These are phyloP conservation scores for Drosophila trapezifrons DNA, from an alignment of 1,140 invertebrate species.

Conservation along the genomic window DNA sequence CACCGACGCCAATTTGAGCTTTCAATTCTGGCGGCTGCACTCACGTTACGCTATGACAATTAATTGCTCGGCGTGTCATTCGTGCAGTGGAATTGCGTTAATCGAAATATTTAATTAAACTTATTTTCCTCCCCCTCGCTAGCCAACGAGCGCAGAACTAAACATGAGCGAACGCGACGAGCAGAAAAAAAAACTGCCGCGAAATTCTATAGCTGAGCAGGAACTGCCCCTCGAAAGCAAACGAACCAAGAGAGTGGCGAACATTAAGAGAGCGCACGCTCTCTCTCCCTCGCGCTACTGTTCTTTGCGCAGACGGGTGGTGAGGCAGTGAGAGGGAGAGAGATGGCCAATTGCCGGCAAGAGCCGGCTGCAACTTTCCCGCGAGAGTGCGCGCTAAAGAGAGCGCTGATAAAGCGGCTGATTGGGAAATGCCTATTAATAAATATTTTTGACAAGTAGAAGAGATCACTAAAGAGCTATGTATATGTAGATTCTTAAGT, in stretches of 20 bases:
- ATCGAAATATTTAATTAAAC: slow-evolving; percentile 65
- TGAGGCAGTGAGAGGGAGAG: not conserved
- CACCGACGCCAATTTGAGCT: slow-evolving; percentile 12
- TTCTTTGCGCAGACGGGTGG: not conserved
- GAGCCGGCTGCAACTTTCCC: slow-evolving; percentile 12
- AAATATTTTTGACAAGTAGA: not conserved
- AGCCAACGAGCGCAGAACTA: slow-evolving; percentile 9
- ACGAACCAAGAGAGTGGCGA: slow-evolving; percentile 1
- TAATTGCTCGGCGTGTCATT: slow-evolving; percentile 42
- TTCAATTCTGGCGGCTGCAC: slow-evolving; percentile 3
- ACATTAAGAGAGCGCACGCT: not conserved
- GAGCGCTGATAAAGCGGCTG: not conserved
- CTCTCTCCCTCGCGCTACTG: not conserved
- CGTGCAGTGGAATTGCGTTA: slow-evolving; percentile 35
- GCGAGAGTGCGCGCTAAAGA: not conserved
- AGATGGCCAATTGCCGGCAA: slow-evolving; percentile 14
- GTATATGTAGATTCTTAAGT: not conserved
- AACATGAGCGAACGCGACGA: slow-evolving; percentile 29
- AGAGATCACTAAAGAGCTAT: not conserved
- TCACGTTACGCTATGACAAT: slow-evolving; percentile 28
- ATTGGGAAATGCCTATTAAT: slow-evolving; percentile 23
- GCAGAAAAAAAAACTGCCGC: slow-evolving; percentile 48
- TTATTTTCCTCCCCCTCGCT: slow-evolving; percentile 40
- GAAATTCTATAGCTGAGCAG: slow-evolving; percentile 45
- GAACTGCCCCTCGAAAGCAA: slow-evolving; percentile 1